These are phyloP conservation scores for Isaurus tuberculatus DNA, from an alignment of 92 coral and sea anemone genomes.

Conservation along the genomic window DNA sequence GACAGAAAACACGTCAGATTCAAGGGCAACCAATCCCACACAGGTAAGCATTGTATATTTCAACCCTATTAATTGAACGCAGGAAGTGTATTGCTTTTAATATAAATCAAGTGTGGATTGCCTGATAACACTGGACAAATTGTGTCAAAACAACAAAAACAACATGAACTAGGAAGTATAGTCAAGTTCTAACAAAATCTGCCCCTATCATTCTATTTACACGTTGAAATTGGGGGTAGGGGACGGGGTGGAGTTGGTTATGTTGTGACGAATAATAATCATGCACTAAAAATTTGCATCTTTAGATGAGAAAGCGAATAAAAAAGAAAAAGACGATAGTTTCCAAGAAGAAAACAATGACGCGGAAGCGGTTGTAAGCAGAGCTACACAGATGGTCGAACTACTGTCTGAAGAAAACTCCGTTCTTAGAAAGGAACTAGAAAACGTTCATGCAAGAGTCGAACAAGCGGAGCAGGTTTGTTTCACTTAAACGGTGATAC, in stretches of 20 bases:
- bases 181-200: too few species aligned
- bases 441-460: slow-evolving; percentile 13
- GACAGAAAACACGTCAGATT: slow-evolving; percentile 35
- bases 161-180: too few species aligned
- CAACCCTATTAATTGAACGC: too few species aligned
- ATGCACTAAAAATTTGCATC: neutral
- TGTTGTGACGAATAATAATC: neutral
- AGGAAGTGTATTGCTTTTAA: too few species aligned
- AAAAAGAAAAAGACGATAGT: neutral
- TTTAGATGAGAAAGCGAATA: slow-evolving; percentile 2
- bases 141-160: too few species aligned
- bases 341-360: slow-evolving; percentile 10
- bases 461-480: slow-evolving; percentile 18
- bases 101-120: too few species aligned
- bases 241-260: neutral
- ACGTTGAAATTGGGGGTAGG: too few species aligned
- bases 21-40: neutral
- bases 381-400: slow-evolving; percentile 93
- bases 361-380: slow-evolving; percentile 68
- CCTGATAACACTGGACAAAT: too few species aligned
- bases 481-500: neutral
- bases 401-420: slow-evolving; percentile 85
- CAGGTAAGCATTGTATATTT: slow-evolving; percentile 1
- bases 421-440: slow-evolving; percentile 70
- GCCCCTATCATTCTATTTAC: too few species aligned